A percentile compares a stretch with the other conserved stretches of the same genome.
Conservation (phyloP, 1,140 invertebrate species). For the Caenorhabditis tropicalis region DNA sequence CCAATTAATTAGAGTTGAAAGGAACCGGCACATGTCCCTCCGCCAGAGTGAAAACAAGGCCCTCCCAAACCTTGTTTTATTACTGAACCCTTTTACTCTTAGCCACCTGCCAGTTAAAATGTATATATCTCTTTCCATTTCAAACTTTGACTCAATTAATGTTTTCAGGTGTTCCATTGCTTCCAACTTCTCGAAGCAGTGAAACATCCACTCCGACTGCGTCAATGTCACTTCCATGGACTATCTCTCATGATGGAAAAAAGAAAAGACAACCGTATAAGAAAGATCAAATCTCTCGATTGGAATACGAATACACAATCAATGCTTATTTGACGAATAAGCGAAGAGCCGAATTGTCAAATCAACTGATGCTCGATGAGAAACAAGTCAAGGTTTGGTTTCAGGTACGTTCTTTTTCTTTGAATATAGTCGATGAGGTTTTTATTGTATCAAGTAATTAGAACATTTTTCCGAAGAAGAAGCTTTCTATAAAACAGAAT, state of each 20-base stretch:
- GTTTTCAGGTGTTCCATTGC: background rate
- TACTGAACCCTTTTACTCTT: background rate
- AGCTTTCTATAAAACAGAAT: no score
- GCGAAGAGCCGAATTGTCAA: background rate
- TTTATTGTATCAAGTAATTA: no score
- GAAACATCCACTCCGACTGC: background rate
- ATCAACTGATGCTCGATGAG: background rate
- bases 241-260: background rate
- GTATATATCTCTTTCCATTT: no score
- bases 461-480: no score
- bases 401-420: background rate
- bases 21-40: constrained; percentile 11
- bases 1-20: constrained; percentile 39
- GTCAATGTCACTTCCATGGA: background rate
- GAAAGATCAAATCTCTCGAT: constrained; percentile 13
- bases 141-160: background rate
- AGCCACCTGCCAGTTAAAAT: background rate
- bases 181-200: background rate
- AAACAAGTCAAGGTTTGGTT: constrained; percentile 29
- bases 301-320: constrained; percentile 4
- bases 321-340: constrained; percentile 25
- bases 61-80: background rate
- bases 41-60: constrained; percentile 16
- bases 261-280: constrained; percentile 35
- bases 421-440: no score